Conservation (phyloP, 2,888 invertebrate genomes). For the Macrophya alboannulata region DNA sequence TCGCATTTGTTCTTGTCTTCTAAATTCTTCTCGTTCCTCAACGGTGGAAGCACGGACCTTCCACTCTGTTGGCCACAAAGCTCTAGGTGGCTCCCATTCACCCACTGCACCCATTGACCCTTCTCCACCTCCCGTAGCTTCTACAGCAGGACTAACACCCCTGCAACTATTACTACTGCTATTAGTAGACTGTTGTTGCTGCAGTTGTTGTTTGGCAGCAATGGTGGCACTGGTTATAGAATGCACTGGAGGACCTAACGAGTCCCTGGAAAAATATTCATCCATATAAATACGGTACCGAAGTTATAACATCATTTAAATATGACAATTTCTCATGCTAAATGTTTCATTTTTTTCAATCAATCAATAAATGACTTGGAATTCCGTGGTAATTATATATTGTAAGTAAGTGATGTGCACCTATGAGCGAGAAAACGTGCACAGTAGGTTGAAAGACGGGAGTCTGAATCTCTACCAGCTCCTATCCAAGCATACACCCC, state of each 20-base stretch:
- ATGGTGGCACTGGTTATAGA: constrained; percentile 56
- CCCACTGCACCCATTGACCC: constrained; percentile 70
- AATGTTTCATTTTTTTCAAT: not conserved
- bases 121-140: constrained; percentile 71
- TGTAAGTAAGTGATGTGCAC: constrained; percentile 63
- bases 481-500: constrained; percentile 95
- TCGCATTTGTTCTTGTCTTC: constrained; percentile 90
- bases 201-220: constrained; percentile 60
- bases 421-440: constrained; percentile 89
- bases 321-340: not conserved
- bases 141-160: constrained; percentile 71
- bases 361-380: not conserved
- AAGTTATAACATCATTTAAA: not conserved
- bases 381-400: not conserved
- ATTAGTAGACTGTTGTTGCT: constrained; percentile 60
- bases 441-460: constrained; percentile 88
- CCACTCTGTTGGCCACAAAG: constrained; percentile 90
- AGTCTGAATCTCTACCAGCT: constrained; percentile 94
- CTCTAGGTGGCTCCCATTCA: constrained; percentile 80
- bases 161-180: constrained; percentile 63
- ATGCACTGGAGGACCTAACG: constrained; percentile 69
- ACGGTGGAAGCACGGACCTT: constrained; percentile 90
- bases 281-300: not conserved
- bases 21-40: constrained; percentile 90
- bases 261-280: constrained; percentile 69